Percentiles rank a stretch among this genome's conserved stretches.
These are phyloP conservation scores for Drosophila bunnanda DNA, from an alignment of 2,888 invertebrate species.

Conservation along the genomic window DNA sequence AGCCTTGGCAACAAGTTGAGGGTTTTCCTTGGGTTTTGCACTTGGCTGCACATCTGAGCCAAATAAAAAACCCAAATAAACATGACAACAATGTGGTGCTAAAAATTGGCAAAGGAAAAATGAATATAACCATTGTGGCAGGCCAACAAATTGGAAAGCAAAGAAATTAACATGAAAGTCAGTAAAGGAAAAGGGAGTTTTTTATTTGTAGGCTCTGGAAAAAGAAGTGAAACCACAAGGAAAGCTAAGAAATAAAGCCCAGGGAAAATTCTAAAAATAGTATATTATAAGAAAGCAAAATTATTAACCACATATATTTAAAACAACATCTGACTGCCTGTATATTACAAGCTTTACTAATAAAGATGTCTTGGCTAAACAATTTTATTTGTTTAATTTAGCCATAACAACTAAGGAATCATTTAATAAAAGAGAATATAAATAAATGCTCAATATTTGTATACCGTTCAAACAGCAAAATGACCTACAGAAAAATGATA, in stretches of 20 bases:
- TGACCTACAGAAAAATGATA: background rate
- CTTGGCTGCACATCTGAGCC: conserved; percentile 21
- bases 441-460: background rate
- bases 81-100: conserved; percentile 11
- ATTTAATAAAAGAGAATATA: background rate
- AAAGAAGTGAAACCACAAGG: background rate
- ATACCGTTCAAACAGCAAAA: background rate
- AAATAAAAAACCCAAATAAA: conserved; percentile 8
- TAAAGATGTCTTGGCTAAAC: background rate
- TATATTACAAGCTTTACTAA: background rate
- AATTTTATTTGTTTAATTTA: background rate
- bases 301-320: background rate
- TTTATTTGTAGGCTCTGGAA: background rate
- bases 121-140: conserved; percentile 5
- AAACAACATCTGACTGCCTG: background rate
- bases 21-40: background rate
- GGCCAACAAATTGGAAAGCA: conserved; percentile 5
- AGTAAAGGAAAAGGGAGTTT: background rate
- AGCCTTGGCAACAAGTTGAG: conserved; percentile 7
- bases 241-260: background rate
- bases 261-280: background rate
- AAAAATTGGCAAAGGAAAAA: background rate
- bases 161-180: conserved; percentile 6
- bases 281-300: background rate
- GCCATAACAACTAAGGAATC: background rate